phyloP scores from a whole-genome alignment of 2,888 invertebrate species.

The Ennomos erosarius region DNA sequence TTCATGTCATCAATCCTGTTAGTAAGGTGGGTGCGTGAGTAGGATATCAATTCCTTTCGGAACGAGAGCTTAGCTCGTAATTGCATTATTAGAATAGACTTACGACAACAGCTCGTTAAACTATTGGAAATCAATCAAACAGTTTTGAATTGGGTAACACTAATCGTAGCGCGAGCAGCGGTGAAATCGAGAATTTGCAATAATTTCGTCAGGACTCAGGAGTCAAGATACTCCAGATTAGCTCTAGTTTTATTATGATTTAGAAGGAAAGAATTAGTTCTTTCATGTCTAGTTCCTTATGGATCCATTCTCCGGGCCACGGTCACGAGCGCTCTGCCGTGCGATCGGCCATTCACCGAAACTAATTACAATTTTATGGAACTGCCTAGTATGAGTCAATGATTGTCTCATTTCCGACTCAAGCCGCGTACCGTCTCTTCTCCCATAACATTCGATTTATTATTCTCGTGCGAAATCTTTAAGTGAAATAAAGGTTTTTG shows the following conservation, averaged over 20 bases:
- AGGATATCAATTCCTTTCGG: slow-evolving; percentile 18
- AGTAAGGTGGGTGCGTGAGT: slow-evolving; percentile 20
- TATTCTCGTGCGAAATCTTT: slow-evolving; percentile 16
- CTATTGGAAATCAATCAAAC: slow-evolving; percentile 31
- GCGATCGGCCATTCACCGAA: slow-evolving; percentile 69
- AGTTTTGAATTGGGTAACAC: slow-evolving; percentile 29
- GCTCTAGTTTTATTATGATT: slow-evolving; percentile 34
- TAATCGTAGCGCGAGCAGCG: slow-evolving; percentile 26
- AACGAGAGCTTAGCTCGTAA: slow-evolving; percentile 3
- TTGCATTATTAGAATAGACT: slow-evolving; percentile 18
- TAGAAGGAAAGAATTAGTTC: slow-evolving; percentile 40
- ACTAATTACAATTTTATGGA: slow-evolving; percentile 61
- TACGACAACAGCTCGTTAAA: slow-evolving; percentile 16
- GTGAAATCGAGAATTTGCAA: slow-evolving; percentile 33
- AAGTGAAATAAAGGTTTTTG: slow-evolving; percentile 22
- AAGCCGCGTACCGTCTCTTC: slow-evolving; percentile 31
- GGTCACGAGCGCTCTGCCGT: slow-evolving; percentile 58
- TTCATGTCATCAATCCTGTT: slow-evolving; percentile 20
- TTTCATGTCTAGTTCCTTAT: slow-evolving; percentile 37
- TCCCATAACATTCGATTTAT: slow-evolving; percentile 41
- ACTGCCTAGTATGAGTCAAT: slow-evolving; percentile 53
- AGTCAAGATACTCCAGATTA: slow-evolving; percentile 5
- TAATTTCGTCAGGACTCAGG: slow-evolving; percentile 20
- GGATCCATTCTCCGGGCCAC: slow-evolving; percentile 48
- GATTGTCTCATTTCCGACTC: slow-evolving; percentile 40